phyloP scores from a whole-genome alignment of 1,140 invertebrate genomes.

The Euura saliciscinereae region DNA sequence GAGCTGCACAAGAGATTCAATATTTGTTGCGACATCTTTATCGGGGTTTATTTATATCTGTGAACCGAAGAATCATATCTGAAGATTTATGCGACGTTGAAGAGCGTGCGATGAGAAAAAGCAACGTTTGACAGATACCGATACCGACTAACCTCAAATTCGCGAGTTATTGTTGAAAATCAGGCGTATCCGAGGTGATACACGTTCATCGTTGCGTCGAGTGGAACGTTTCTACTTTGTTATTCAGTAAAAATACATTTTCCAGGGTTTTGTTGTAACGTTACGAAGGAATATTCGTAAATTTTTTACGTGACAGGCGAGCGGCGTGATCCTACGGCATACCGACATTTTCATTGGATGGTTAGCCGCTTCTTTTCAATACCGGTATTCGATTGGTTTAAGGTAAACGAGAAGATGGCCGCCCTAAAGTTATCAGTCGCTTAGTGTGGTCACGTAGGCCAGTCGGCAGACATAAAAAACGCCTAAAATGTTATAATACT shows the following conservation, averaged over 20 bases:
- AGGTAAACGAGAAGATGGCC: not conserved
- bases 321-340: not conserved
- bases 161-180: not conserved
- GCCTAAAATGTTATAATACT: slow-evolving; percentile 7
- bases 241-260: not conserved
- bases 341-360: not conserved
- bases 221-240: not conserved
- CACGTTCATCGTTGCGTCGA: not conserved
- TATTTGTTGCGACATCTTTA: slow-evolving; percentile 10
- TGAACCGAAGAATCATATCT: too few species aligned
- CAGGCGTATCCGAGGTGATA: not conserved
- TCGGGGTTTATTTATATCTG: too few species aligned
- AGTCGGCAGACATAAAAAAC: slow-evolving; percentile 7
- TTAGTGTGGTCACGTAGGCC: slow-evolving; percentile 3
- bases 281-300: not conserved
- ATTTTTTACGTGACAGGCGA: slow-evolving; percentile 3
- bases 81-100: too few species aligned
- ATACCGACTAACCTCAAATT: not conserved
- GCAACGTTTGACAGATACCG: not conserved
- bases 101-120: not conserved
- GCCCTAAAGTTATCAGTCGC: slow-evolving; percentile 3
- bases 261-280: not conserved
- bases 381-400: not conserved
- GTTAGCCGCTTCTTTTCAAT: not conserved
- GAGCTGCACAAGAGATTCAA: slow-evolving; percentile 43